These are phyloP conservation scores for Tympanoctomys barrerae DNA, from an alignment of 2,797 vertebrate species.

Conservation along the genomic window DNA sequence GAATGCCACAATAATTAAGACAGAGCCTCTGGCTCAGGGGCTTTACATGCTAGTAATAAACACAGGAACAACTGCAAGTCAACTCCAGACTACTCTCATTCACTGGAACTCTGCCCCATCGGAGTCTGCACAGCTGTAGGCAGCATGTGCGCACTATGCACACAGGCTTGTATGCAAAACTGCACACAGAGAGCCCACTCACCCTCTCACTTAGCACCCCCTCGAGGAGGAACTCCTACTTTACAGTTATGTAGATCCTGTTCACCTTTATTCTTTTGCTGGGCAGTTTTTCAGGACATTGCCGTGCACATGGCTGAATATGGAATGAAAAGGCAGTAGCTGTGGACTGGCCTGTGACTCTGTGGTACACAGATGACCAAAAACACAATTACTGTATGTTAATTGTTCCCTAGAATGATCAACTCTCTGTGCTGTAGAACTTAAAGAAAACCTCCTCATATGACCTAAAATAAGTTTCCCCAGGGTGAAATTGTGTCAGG, in stretches of 20 bases:
- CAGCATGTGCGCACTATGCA: background rate
- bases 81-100: background rate
- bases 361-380: background rate
- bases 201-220: fast-evolving
- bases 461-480: background rate
- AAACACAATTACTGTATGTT: background rate
- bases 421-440: background rate
- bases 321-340: background rate
- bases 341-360: background rate
- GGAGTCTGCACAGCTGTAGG: background rate
- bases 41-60: constrained; percentile 39
- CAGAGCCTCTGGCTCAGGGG: background rate
- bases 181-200: background rate
- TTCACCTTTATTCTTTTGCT: background rate
- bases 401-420: background rate
- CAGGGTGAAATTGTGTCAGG: background rate
- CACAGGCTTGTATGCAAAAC: background rate
- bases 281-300: background rate
- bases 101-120: background rate
- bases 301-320: background rate
- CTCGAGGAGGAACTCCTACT: background rate
- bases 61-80: background rate
- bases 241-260: background rate
- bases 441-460: background rate
- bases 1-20: background rate